Base-by-base conservation (phyloP, 2,797 vertebrate species). In the Halcyon smyrnensis region DNA sequence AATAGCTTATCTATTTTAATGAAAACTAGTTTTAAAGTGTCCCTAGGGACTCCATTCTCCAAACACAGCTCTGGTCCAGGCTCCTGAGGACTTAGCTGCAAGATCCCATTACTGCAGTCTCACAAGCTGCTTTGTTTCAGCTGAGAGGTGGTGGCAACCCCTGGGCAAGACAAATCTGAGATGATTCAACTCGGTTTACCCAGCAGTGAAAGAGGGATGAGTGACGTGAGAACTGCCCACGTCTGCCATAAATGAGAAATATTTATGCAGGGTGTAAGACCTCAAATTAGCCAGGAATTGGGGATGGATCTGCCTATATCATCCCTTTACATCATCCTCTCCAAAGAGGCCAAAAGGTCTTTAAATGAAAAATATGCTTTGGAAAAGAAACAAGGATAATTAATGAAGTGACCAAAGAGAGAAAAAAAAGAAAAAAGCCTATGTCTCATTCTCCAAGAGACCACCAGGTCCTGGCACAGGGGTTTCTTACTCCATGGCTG, bases 1-100 rank as follows among this genome's bases (percentile, higher is more conserved):
- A 96, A 81, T 19, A 76, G 43, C 82, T 90, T 84, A 69, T 84
- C 39, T 84, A 25, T 54, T 89, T 82, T 87, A 90, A 84, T 56
- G 54, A 92, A 91, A 59, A n/a, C 62, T 21, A 11, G 12, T 69
- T 95, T 75, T 54, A 59, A 91, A 81, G 19, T 28, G 83, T 70
- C 59, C 73, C 78, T 65, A 67, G 54, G 0, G 0, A 73, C 54
- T 87, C 41, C 43, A 45, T 76, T 92, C 79, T 73, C 69, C 85
- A 88, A 76, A 81, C 69, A 81, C 76, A 88, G 91, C 76, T 93
- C 63, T 53, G 34, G 43, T 45, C 81, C 8, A 2, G 0, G 13
- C 46, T 93, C 63, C 75, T n/a, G 34, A 81, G 39, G 63, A 39
- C 36, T 93, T 20, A 70, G 39, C 32, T 2, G 3, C 13, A 24